phyloP scores from a whole-genome alignment of 2,113 vertebrate species.

The Chaenocephalus aceratus region DNA sequence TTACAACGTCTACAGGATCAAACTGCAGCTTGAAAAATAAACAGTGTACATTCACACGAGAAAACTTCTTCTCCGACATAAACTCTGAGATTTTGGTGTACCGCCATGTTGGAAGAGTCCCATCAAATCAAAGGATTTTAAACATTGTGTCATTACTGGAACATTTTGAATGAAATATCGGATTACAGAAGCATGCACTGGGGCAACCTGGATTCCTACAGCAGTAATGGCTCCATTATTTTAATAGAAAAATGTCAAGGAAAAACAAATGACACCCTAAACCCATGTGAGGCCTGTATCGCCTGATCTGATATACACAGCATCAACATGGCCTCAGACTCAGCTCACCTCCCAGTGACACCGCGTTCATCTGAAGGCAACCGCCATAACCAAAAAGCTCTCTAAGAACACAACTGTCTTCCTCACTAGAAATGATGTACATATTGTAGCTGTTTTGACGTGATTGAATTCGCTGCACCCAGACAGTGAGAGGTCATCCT shows the following conservation, averaged over 20 bases:
- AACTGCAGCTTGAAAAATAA: constrained; percentile 50
- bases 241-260: constrained; percentile 67
- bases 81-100: constrained; percentile 8
- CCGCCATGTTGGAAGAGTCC: background rate
- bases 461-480: constrained; percentile 70
- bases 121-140: constrained; percentile 39
- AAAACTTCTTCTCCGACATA: constrained; percentile 33
- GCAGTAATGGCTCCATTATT: constrained; percentile 65
- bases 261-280: constrained; percentile 59
- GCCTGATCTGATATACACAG: constrained; percentile 51
- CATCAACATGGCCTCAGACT: constrained; percentile 51
- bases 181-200: constrained; percentile 11
- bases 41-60: constrained; percentile 35
- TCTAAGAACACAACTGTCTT: constrained; percentile 46
- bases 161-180: constrained; percentile 62
- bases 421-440: constrained; percentile 44
- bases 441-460: constrained; percentile 63
- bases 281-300: constrained; percentile 52
- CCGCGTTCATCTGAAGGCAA: constrained; percentile 53
- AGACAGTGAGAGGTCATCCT: constrained; percentile 68
- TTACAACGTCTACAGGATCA: constrained; percentile 36
- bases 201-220: constrained; percentile 35
- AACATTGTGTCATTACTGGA: constrained; percentile 33
- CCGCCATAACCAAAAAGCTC: constrained; percentile 50
- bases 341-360: constrained; percentile 64